phyloP scores from a whole-genome alignment of 2,888 invertebrate species.

The Thymelicus lineola region DNA sequence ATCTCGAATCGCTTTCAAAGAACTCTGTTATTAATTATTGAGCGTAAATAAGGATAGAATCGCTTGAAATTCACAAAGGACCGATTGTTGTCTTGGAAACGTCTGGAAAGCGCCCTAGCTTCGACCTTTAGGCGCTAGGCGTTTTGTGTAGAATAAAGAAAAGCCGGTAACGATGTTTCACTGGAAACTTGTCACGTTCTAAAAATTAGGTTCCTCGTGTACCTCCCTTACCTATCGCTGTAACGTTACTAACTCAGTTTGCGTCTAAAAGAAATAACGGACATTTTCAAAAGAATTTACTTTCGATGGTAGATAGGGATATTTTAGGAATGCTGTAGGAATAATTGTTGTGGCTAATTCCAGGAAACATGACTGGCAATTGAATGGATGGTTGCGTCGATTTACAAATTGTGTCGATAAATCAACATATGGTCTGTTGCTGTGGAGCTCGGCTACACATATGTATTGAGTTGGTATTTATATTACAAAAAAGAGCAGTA shows the following conservation, averaged over 20 bases:
- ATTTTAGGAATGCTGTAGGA: too few relatives aligned
- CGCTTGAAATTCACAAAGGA: slow-evolving; percentile 33
- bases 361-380: too few relatives aligned
- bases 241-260: slow-evolving; percentile 18
- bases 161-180: slow-evolving; percentile 39
- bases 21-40: slow-evolving; percentile 36
- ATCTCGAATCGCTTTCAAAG: slow-evolving; percentile 34
- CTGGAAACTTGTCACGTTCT: slow-evolving; percentile 34
- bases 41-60: slow-evolving; percentile 32
- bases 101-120: slow-evolving; percentile 39
- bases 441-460: too few relatives aligned
- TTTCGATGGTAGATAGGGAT: too few relatives aligned
- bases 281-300: background rate
- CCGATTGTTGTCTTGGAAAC: slow-evolving; percentile 35
- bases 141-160: slow-evolving; percentile 44
- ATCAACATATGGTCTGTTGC: too few relatives aligned
- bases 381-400: too few relatives aligned
- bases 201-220: slow-evolving; percentile 24
- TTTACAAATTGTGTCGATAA: too few relatives aligned
- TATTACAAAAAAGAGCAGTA: too few relatives aligned
- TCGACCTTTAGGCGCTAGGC: slow-evolving; percentile 40
- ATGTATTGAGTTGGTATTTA: too few relatives aligned
- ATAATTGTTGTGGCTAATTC: too few relatives aligned
- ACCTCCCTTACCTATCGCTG: slow-evolving; percentile 11
- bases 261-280: background rate